Evolutionary conservation across 1,140 invertebrate genomes (phyloP), one percentile per base, ranked within the genome.

Genomic region (Leptinotarsa texana): DNA sequence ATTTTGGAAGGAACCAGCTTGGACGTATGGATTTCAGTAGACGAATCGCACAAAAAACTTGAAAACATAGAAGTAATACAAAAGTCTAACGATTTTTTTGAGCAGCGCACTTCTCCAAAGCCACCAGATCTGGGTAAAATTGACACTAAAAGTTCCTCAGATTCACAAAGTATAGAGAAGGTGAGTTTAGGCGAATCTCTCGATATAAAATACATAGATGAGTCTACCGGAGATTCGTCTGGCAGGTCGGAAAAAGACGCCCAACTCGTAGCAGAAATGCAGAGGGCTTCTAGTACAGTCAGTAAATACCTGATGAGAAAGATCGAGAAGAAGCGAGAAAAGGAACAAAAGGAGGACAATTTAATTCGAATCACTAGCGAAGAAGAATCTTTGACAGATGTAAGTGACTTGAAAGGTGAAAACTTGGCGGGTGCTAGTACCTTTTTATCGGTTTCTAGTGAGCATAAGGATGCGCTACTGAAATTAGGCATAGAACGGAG

Each of bases 301-400:
- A 80, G 79, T 48, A 83, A 83, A 72, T 81, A 82, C 63, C 73
- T 84, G n/a, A 74, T 72, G 21, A 82, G 78, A 48, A 84, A 84
- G 79, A 51, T 84, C 11, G 83, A 83, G 75, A 83, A 81, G 63
- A 73, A 79, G 63, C 42, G 75, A 74, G 83, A 85, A 72, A 82
- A 87, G 76, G 85, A 83, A 75, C 86, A 84, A 74, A 84, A 83
- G 76, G 84, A 77, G 74, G 86, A 87, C 51, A 80, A 80, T 69
- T 85, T 86, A 11, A 84, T 85, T 6, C 84, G 87, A 42, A 85
- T 89, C 71, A 89, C 87, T 0, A 91, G 89, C 61, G 90, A 90
- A 78, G 90, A 91, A 77, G 90, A 91, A 82, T 92, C 90, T 65
- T 85, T 92, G 6, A 90, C 89, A 24, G 88, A 89, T 85, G 88